Conservation (phyloP, 2,797 vertebrate genomes). For the Lepidocolaptes lacrymiger region DNA sequence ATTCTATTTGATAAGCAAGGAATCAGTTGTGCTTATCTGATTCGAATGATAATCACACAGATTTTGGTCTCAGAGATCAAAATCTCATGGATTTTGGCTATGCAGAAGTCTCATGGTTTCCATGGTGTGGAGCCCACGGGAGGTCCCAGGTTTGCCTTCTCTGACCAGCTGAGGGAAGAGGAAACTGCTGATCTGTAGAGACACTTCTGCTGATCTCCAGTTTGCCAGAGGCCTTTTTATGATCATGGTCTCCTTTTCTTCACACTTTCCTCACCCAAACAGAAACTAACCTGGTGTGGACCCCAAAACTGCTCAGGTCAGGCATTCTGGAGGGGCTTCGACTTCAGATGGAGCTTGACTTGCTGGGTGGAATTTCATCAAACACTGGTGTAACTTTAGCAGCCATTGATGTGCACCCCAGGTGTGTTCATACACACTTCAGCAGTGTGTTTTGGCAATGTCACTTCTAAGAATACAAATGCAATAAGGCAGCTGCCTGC, state of each 20-base stretch:
- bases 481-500: background rate
- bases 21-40: background rate
- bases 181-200: background rate
- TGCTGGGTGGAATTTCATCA: background rate
- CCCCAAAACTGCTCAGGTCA: background rate
- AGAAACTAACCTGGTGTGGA: background rate
- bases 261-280: background rate
- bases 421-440: fast-evolving
- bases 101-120: background rate
- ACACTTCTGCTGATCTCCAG: background rate
- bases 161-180: background rate
- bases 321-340: background rate
- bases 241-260: background rate
- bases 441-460: background rate
- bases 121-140: fast-evolving
- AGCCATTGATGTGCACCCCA: background rate
- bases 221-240: background rate
- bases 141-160: background rate
- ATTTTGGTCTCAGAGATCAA: background rate
- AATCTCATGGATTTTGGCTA: background rate
- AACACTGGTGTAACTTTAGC: no score
- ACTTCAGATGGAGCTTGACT: fast-evolving
- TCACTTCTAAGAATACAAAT: background rate
- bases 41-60: background rate
- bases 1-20: background rate